Evolutionary conservation across 2,797 vertebrate genomes (phyloP).

Genomic region (Capromys pilorides): DNA sequence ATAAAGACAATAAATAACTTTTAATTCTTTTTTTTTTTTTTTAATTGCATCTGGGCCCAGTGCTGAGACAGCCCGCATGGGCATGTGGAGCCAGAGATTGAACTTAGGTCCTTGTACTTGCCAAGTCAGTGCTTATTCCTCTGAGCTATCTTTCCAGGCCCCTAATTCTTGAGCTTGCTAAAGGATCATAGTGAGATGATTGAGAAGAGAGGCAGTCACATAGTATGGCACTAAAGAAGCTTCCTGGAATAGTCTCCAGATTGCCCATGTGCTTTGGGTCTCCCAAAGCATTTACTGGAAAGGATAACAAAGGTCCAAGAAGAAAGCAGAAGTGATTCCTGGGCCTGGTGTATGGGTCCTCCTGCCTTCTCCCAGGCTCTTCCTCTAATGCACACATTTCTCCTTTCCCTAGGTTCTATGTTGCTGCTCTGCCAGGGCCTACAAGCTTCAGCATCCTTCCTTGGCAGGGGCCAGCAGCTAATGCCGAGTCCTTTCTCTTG

Average conservation of each 20-base stretch:
- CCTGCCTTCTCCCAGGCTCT: background rate
- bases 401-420: background rate
- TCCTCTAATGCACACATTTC: background rate
- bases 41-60: no score
- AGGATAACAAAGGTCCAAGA: background rate
- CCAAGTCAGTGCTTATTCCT: no score
- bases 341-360: background rate
- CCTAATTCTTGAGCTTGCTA: background rate
- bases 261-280: background rate
- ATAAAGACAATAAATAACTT: slow-evolving; percentile 1
- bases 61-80: no score
- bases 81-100: no score
- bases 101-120: no score
- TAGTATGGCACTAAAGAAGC: background rate
- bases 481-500: background rate
- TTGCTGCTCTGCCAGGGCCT: background rate
- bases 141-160: no score
- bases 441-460: background rate
- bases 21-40: background rate
- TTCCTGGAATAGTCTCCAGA: background rate
- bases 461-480: background rate
- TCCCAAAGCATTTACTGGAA: background rate
- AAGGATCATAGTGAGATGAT: background rate
- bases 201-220: background rate
- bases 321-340: slow-evolving; percentile 18